phyloP scores from a whole-genome alignment of 2,888 invertebrate species.

The Therioaphis trifolii region DNA sequence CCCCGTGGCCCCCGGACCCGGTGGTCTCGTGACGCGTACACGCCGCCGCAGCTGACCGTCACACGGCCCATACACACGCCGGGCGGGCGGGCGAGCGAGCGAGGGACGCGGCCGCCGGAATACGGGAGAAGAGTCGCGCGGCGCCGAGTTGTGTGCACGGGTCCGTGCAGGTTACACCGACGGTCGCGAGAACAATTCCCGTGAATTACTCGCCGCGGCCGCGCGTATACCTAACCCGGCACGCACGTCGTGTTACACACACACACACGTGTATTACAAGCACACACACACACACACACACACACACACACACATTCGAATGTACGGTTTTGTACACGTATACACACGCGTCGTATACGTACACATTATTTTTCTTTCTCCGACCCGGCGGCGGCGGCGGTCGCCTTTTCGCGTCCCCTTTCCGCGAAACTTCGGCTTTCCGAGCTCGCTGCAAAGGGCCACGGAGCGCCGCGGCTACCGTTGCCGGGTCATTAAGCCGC shows the following conservation, averaged over 20 bases:
- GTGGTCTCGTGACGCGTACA: too few relatives aligned
- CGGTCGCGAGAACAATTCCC: constrained; percentile 51
- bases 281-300: too few relatives aligned
- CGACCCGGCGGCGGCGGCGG: too few relatives aligned
- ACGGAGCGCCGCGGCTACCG: neutral
- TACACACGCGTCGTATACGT: neutral
- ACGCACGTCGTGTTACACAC: too few relatives aligned
- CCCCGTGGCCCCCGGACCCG: neutral
- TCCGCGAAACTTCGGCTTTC: neutral
- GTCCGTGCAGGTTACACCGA: constrained; percentile 23
- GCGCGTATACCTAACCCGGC: neutral
- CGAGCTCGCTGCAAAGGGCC: neutral
- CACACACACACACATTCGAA: too few relatives aligned
- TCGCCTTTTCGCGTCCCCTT: too few relatives aligned
- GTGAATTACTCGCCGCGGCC: constrained; percentile 41
- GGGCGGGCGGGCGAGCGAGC: neutral
- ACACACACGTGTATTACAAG: too few relatives aligned
- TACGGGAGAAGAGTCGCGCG: neutral
- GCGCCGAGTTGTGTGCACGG: constrained; percentile 51
- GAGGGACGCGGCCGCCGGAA: neutral
- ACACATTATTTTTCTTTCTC: neutral
- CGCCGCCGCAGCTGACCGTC: too few relatives aligned
- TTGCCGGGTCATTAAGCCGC: constrained; percentile 62
- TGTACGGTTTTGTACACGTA: neutral
- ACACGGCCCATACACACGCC: too few relatives aligned